phyloP scores from a whole-genome alignment of 2,888 invertebrate species.

The Sepioteuthis lessoniana region DNA sequence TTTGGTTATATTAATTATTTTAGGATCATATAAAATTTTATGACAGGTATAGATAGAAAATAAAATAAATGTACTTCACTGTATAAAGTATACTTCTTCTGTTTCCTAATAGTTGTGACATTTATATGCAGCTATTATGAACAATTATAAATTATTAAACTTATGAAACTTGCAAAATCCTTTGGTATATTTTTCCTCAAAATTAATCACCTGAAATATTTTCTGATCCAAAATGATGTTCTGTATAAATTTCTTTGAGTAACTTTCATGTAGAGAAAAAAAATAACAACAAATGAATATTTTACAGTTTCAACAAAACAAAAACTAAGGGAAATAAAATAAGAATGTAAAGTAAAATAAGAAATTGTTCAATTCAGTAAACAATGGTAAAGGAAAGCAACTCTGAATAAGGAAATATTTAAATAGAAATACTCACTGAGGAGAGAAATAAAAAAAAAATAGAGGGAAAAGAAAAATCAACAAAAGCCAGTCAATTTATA shows the following conservation, averaged over 20 bases:
- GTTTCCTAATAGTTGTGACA: no score
- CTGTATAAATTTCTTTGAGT: neutral
- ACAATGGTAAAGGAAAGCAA: neutral
- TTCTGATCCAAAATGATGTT: neutral
- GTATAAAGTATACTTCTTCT: no score
- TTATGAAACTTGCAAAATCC: neutral
- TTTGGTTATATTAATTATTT: no score
- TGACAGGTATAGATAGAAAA: no score
- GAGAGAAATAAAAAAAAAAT: neutral
- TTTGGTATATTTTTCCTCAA: neutral
- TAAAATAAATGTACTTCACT: no score
- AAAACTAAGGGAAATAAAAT: neutral
- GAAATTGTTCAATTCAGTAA: neutral
- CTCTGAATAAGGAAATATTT: neutral
- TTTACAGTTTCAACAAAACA: neutral
- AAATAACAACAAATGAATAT: neutral
- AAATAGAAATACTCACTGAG: slow-evolving; percentile 16
- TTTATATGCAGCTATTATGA: neutral
- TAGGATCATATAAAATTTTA: no score
- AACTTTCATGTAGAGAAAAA: neutral
- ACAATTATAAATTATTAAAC: neutral
- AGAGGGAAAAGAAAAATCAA: neutral
- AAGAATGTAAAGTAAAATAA: neutral
- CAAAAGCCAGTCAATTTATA: slow-evolving; percentile 53
- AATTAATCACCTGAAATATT: neutral